phyloP scores from a whole-genome alignment of 2,113 vertebrate genomes.

The Polyodon spathula region DNA sequence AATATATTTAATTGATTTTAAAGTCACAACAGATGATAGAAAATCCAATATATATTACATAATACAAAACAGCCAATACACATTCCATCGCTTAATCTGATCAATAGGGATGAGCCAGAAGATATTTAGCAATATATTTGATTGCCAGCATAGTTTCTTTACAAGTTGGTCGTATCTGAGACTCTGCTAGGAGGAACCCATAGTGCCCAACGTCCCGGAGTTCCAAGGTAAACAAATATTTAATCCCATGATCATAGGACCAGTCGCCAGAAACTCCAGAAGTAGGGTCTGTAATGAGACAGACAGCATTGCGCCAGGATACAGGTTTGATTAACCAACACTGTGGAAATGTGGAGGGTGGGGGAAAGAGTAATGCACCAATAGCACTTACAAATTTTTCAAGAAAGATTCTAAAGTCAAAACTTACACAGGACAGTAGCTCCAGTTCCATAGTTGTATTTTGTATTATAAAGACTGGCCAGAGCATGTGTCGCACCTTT shows the following conservation, averaged over 20 bases:
- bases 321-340: neutral
- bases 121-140: conserved; percentile 72
- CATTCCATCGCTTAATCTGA: too few species aligned
- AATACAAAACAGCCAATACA: too few species aligned
- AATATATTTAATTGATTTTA: too few species aligned
- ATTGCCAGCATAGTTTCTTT: conserved; percentile 85
- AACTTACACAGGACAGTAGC: conserved; percentile 68
- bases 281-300: conserved; percentile 66
- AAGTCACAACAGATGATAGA: too few species aligned
- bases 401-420: too few species aligned
- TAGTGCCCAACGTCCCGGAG: conserved; percentile 79
- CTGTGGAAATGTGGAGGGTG: too few species aligned
- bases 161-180: conserved; percentile 81
- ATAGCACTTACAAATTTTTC: too few species aligned
- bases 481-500: conserved; percentile 50
- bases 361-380: too few species aligned
- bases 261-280: conserved; percentile 92
- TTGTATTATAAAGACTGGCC: conserved; percentile 60
- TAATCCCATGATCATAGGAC: conserved; percentile 86
- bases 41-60: too few species aligned
- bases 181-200: conserved; percentile 83
- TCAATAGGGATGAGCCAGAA: conserved; percentile 72
- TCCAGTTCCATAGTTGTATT: conserved; percentile 70
- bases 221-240: conserved; percentile 90
- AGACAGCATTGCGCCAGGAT: conserved; percentile 14